Conservation (phyloP, 2,797 vertebrate species). For the Epinephelus awoara region DNA sequence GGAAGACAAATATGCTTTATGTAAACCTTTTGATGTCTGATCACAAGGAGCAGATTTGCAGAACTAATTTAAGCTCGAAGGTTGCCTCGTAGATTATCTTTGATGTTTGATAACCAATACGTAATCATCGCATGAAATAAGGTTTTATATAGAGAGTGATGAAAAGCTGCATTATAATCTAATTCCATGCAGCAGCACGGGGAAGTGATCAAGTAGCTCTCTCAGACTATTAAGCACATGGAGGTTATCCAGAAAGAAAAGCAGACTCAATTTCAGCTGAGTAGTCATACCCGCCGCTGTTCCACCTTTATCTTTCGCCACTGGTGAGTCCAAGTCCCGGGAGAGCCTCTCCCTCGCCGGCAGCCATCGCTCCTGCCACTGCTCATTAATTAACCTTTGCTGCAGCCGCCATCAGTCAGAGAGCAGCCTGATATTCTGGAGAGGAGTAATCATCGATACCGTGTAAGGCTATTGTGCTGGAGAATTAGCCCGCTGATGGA, state of each 20-base stretch:
- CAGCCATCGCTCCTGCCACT: conserved; percentile 72
- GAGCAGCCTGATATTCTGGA: conserved; percentile 55
- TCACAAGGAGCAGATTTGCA: conserved; percentile 65
- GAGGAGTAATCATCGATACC: conserved; percentile 64
- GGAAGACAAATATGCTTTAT: conserved; percentile 46
- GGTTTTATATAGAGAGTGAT: conserved; percentile 57
- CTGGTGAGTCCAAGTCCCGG: conserved; percentile 64
- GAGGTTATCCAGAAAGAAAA: conserved; percentile 73
- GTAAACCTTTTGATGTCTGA: conserved; percentile 73
- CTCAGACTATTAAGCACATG: conserved; percentile 62
- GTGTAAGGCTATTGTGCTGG: conserved; percentile 51
- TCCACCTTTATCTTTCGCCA: conserved; percentile 73
- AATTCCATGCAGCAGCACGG: conserved; percentile 41
- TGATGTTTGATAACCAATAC: conserved; percentile 66
- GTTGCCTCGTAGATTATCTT: conserved; percentile 58
- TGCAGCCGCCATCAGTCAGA: conserved; percentile 72
- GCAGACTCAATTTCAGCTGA: conserved; percentile 76
- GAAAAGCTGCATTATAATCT: conserved; percentile 58
- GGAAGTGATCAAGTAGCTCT: conserved; percentile 64
- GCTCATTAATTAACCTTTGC: conserved; percentile 84
- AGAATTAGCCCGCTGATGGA: conserved; percentile 63
- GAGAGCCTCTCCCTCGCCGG: conserved; percentile 71
- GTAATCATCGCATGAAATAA: conserved; percentile 59
- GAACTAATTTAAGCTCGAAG: conserved; percentile 62
- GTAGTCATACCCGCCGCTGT: conserved; percentile 68